Evolutionary conservation across 2,797 vertebrate genomes (phyloP).

Genomic region (Zenarchopterus dispar): DNA sequence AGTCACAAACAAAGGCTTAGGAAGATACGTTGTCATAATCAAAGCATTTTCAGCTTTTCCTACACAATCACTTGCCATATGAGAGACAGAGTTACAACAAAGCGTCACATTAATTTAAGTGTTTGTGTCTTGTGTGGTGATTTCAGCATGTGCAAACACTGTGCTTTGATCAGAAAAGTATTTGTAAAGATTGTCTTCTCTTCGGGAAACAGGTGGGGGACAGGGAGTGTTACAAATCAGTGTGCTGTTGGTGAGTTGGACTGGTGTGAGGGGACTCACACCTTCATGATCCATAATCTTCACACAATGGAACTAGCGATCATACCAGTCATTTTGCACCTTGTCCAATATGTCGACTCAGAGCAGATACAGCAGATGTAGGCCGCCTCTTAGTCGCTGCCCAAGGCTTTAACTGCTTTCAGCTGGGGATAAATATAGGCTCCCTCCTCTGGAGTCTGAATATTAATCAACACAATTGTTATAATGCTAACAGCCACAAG

Average conservation of each 20-base stretch:
- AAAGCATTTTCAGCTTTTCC: slow-evolving; percentile 21
- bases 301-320: slow-evolving; percentile 42
- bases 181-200: slow-evolving; percentile 69
- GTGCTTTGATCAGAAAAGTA: slow-evolving; percentile 52
- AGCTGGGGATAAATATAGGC: slow-evolving; percentile 29
- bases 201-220: slow-evolving; percentile 53
- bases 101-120: slow-evolving; percentile 8
- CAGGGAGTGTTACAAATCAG: slow-evolving; percentile 67
- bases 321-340: slow-evolving; percentile 25
- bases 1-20: slow-evolving; percentile 68
- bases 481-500: slow-evolving; percentile 27
- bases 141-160: slow-evolving; percentile 51
- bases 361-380: slow-evolving; percentile 46
- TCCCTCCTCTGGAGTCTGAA: slow-evolving; percentile 7
- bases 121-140: slow-evolving; percentile 43
- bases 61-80: slow-evolving; percentile 11
- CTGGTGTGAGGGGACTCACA: slow-evolving; percentile 57
- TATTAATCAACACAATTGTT: slow-evolving; percentile 17
- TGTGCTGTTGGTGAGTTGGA: slow-evolving; percentile 78
- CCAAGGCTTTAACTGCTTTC: slow-evolving; percentile 31
- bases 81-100: neutral
- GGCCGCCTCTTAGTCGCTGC: slow-evolving; percentile 25
- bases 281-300: slow-evolving; percentile 48
- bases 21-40: slow-evolving; percentile 33
- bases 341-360: slow-evolving; percentile 22